A percentile compares a stretch with the other conserved stretches of the same genome.
These are phyloP conservation scores for Xenentodon cancila DNA, from an alignment of 2,797 vertebrate genomes.

Conservation along the genomic window DNA sequence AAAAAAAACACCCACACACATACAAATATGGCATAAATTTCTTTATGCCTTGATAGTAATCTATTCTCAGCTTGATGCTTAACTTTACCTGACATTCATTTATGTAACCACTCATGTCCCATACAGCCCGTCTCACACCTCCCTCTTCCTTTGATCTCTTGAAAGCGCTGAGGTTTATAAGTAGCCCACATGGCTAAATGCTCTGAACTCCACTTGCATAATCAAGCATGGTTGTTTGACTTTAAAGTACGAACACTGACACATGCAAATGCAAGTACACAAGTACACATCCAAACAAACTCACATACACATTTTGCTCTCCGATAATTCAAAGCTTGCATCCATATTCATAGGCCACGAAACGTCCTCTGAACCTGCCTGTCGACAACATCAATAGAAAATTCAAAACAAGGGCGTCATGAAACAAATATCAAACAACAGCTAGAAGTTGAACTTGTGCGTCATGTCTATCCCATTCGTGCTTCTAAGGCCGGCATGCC, in stretches of 20 bases:
- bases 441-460: slow-evolving; percentile 36
- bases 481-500: slow-evolving; percentile 31
- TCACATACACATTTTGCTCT: slow-evolving; percentile 17
- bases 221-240: slow-evolving; percentile 56
- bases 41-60: slow-evolving; percentile 11
- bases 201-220: slow-evolving; percentile 67
- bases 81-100: slow-evolving; percentile 55
- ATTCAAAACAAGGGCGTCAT: slow-evolving; percentile 63
- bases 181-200: slow-evolving; percentile 64
- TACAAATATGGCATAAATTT: neutral
- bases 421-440: slow-evolving; percentile 61
- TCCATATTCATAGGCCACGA: slow-evolving; percentile 70
- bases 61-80: slow-evolving; percentile 21
- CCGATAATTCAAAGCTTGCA: slow-evolving; percentile 67
- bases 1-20: neutral
- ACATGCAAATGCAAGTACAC: slow-evolving; percentile 40
- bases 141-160: slow-evolving; percentile 60
- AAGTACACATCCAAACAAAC: slow-evolving; percentile 18
- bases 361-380: slow-evolving; percentile 62
- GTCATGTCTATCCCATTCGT: slow-evolving; percentile 10
- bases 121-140: slow-evolving; percentile 41
- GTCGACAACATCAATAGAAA: slow-evolving; percentile 64
- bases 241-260: slow-evolving; percentile 52
- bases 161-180: slow-evolving; percentile 54
- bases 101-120: slow-evolving; percentile 50